These are phyloP conservation scores for Coccyzus lansbergi DNA, from an alignment of 2,797 vertebrate species.

Conservation along the genomic window DNA sequence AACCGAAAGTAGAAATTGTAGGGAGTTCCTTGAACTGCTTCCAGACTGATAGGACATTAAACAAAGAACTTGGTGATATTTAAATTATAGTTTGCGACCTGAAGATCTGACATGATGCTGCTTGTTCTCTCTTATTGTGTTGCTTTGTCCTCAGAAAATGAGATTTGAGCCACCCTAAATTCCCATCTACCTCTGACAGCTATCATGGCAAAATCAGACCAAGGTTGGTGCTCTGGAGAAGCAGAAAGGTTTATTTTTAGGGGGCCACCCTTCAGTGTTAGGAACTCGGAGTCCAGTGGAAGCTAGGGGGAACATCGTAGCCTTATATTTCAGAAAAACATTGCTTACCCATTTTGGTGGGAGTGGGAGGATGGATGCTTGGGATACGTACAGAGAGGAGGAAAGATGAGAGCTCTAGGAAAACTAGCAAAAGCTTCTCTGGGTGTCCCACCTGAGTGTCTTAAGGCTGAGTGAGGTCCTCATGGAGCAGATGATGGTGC, in stretches of 20 bases:
- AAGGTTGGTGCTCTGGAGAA: neutral
- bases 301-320: neutral
- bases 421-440: neutral
- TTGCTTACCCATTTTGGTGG: neutral
- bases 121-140: neutral
- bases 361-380: neutral
- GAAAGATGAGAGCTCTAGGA: neutral
- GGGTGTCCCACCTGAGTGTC: no score
- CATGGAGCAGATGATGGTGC: fast-evolving
- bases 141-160: neutral
- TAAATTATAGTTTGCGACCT: neutral
- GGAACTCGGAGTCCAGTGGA: neutral
- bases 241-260: neutral
- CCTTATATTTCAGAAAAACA: neutral
- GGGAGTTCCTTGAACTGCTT: neutral
- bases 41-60: neutral
- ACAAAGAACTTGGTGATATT: neutral
- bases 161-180: neutral
- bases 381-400: neutral
- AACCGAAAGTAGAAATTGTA: neutral
- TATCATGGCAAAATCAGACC: neutral
- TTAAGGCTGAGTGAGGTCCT: neutral
- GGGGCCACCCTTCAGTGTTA: neutral
- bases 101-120: neutral
- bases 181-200: neutral